Evolutionary conservation across 2,888 invertebrate species (phyloP), one percentile per base, ranked within the genome.

Genomic region (Sarcophaga variegata): DNA sequence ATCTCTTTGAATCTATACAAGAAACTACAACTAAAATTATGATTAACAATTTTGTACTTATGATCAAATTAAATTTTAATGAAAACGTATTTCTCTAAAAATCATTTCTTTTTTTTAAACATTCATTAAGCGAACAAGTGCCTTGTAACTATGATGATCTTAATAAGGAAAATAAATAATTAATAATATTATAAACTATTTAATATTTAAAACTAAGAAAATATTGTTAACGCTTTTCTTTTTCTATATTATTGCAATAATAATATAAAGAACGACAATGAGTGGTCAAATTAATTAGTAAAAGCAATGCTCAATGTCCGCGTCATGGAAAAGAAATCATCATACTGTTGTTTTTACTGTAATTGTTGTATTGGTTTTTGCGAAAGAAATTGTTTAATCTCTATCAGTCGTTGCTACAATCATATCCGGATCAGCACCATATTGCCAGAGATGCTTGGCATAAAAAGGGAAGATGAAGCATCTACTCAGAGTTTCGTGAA

Each of bases 101-200:
- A 69, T 45, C 22, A 14, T 75, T 76, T 63, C 17, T 59, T 37
- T 63, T 76, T 67, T 47, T 25, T 27, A 60, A 49, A 67, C 64
- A 69, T 72, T 80, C 37, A 49, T 84, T 76, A 62, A 80, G 60
- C 17, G 20, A 74, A 69, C 22, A 60, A 63, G 69, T 63, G 81
- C 87, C 84, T 87, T 87, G 84, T 84, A 87, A 87, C 84, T 78
- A 84, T 76, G 83, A 86, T 83, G 79, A 87, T 84, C 84, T 87
- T 84, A 75, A 84, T 76, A 84, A 37, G 81, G 71, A 87, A 87
- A 66, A 79, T 71, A 81, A 70, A 72, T 81, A 77, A 81, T 72
- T 69, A 63, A 81, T 71, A 70, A 59, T 78, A 70, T 78, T 75
- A 69, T 67, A 78, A 71, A 78, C 45, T 59, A 69, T 60, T 27